phyloP scores from a whole-genome alignment of 2,113 vertebrate genomes.

The Salminus brasiliensis region DNA sequence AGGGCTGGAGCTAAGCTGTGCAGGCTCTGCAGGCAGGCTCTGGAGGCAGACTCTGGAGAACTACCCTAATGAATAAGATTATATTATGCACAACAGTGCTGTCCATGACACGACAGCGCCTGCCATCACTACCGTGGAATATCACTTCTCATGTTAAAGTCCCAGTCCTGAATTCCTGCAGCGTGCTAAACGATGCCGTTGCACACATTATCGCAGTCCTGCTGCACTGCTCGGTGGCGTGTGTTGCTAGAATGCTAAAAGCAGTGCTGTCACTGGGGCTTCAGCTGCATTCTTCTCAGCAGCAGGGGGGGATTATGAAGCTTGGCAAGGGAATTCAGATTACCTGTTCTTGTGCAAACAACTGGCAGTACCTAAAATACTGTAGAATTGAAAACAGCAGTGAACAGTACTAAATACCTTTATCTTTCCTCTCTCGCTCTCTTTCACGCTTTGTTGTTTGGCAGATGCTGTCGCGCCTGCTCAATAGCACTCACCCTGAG shows the following conservation, averaged over 20 bases:
- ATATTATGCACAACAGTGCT: background rate
- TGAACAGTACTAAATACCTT: background rate
- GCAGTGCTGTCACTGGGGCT: background rate
- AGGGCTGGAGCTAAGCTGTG: background rate
- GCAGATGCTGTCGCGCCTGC: conserved; percentile 90
- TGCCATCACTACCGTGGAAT: background rate
- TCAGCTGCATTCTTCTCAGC: background rate
- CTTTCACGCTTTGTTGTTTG: conserved; percentile 58
- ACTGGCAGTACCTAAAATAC: background rate
- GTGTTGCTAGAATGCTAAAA: background rate
- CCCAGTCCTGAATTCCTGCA: background rate
- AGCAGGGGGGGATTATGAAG: background rate
- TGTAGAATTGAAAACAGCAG: background rate
- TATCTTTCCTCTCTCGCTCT: background rate
- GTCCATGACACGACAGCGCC: background rate
- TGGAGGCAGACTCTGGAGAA: background rate
- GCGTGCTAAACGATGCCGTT: background rate
- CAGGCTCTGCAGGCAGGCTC: background rate
- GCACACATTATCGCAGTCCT: background rate
- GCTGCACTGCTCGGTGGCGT: background rate
- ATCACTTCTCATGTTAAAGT: background rate
- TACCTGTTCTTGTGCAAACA: background rate
- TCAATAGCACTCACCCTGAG: conserved; percentile 94
- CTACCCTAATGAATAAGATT: background rate
- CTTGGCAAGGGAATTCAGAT: background rate